Evolutionary conservation across 2,888 invertebrate species (phyloP).

Genomic region (Meliscaeva auricollis): DNA sequence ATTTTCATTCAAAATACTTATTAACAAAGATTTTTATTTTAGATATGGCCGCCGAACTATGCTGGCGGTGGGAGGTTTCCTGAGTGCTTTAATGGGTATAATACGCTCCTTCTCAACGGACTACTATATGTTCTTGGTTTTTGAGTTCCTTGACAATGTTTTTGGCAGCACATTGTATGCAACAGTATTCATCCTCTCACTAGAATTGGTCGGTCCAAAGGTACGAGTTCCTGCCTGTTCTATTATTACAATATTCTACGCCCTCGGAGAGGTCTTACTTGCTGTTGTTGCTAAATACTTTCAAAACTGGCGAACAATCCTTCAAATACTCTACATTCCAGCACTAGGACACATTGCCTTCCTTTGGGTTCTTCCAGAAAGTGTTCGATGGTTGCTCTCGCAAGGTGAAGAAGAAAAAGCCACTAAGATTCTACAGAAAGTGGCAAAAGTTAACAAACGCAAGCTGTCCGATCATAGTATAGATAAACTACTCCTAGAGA

Average conservation of each 20-base stretch:
- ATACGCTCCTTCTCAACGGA: constrained; percentile 88
- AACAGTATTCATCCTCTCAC: constrained; percentile 89
- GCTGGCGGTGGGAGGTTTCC: constrained; percentile 85
- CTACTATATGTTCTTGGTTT: constrained; percentile 88
- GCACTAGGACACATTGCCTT: constrained; percentile 89
- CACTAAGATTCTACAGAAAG: constrained; percentile 86
- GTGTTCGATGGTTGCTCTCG: constrained; percentile 90
- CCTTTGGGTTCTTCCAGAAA: constrained; percentile 89
- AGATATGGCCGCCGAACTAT: constrained; percentile 87
- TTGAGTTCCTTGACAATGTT: constrained; percentile 90
- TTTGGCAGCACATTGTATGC: constrained; percentile 89
- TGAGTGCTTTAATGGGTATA: constrained; percentile 88
- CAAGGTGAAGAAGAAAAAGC: constrained; percentile 86
- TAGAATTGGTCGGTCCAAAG: constrained; percentile 91
- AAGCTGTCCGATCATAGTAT: constrained; percentile 85
- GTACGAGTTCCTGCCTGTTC: constrained; percentile 90
- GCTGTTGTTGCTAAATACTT: constrained; percentile 88
- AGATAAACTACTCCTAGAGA: constrained; percentile 80
- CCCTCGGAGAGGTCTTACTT: constrained; percentile 88
- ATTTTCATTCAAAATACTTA: background rate
- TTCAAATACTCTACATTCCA: constrained; percentile 88
- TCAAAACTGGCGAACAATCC: constrained; percentile 88
- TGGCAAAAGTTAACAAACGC: constrained; percentile 88
- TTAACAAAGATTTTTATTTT: background rate
- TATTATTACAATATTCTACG: constrained; percentile 89